phyloP scores from a whole-genome alignment of 2,797 vertebrate species.

The Naso thynnoides region DNA sequence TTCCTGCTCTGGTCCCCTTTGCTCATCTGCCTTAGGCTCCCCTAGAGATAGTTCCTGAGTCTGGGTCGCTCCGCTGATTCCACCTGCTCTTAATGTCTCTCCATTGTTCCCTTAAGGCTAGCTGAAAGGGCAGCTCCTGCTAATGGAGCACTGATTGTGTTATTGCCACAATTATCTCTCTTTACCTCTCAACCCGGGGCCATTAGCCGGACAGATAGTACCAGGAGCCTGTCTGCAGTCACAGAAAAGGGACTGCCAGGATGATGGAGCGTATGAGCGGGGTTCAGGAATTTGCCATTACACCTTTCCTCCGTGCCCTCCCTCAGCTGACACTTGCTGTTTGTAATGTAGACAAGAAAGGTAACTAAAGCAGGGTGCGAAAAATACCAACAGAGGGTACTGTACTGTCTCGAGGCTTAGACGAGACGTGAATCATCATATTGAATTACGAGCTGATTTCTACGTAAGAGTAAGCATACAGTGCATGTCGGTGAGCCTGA shows the following conservation, averaged over 20 bases:
- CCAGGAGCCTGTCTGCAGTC: conserved; percentile 55
- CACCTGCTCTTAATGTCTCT: conserved; percentile 49
- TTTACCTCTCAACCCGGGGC: conserved; percentile 71
- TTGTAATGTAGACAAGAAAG: conserved; percentile 36
- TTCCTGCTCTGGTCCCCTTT: conserved; percentile 45
- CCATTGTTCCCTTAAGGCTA: conserved; percentile 45
- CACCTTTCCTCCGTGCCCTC: conserved; percentile 29
- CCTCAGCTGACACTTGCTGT: conserved; percentile 38
- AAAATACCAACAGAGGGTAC: conserved; percentile 42
- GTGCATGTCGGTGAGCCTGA: conserved; percentile 9
- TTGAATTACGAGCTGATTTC: conserved; percentile 25
- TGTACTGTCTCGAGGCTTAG: conserved; percentile 8
- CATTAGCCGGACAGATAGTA: conserved; percentile 77
- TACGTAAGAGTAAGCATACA: conserved; percentile 1
- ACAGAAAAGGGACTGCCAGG: conserved; percentile 64
- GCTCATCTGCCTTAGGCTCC: conserved; percentile 33
- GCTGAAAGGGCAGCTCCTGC: conserved; percentile 62
- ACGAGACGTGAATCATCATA: conserved; percentile 26
- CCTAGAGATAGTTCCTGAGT: conserved; percentile 43
- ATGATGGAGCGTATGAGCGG: conserved; percentile 63
- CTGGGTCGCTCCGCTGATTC: conserved; percentile 49
- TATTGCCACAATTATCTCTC: conserved; percentile 78
- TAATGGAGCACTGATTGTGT: conserved; percentile 80
- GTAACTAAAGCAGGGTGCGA: conserved; percentile 39
- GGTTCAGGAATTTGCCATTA: conserved; percentile 72